These are phyloP conservation scores for Platichthys stellatus DNA, from an alignment of 2,113 vertebrate genomes.

Conservation along the genomic window DNA sequence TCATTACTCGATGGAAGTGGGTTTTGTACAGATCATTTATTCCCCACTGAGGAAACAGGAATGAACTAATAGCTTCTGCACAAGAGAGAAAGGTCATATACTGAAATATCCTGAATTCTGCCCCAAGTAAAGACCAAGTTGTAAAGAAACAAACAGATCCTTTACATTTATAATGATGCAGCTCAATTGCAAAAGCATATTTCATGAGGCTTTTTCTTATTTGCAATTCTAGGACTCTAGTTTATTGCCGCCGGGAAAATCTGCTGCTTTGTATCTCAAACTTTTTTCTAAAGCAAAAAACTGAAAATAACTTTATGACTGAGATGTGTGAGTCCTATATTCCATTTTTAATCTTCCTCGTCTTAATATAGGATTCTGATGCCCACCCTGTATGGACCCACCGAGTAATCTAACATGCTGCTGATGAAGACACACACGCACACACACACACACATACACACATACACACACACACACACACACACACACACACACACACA, in stretches of 20 bases:
- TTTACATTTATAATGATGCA: no score
- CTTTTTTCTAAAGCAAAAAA: no score
- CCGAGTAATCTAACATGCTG: slow-evolving; percentile 41
- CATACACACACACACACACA: slow-evolving; percentile 11
- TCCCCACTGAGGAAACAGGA: neutral
- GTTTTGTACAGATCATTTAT: neutral
- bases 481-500: slow-evolving; percentile 28
- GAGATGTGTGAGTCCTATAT: neutral
- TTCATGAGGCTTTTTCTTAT: no score
- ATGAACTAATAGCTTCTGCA: slow-evolving; percentile 13
- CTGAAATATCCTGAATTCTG: neutral
- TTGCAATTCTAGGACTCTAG: no score
- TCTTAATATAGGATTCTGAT: slow-evolving; percentile 54
- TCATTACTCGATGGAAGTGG: neutral
- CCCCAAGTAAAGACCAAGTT: neutral
- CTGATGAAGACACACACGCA: slow-evolving; percentile 13
- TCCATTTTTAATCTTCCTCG: neutral
- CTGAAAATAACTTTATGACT: no score
- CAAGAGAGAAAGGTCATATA: no score
- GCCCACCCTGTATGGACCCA: slow-evolving; percentile 39
- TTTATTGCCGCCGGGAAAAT: no score
- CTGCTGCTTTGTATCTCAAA: no score
- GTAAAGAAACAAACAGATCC: neutral
- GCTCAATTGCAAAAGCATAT: no score
- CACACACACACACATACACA: slow-evolving; percentile 25